Conservation (phyloP, 2,888 invertebrate species). For the Druceiella hillmani region DNA sequence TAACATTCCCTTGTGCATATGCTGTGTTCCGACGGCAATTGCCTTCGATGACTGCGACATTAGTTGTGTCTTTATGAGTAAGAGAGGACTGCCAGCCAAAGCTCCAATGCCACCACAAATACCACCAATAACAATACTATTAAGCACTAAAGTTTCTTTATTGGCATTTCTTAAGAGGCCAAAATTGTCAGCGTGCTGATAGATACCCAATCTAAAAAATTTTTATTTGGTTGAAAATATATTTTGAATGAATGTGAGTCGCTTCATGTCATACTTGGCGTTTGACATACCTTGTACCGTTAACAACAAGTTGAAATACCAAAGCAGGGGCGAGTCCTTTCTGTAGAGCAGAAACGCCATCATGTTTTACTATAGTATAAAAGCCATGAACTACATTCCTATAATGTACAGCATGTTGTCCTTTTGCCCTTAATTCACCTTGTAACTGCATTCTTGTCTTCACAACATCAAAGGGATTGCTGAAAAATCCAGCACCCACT, state of each 20-base stretch:
- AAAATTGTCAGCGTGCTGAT: slow-evolving; percentile 64
- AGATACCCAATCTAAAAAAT: slow-evolving; percentile 62
- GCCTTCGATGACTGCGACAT: slow-evolving; percentile 69
- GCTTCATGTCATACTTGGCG: background rate
- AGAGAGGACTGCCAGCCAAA: slow-evolving; percentile 79
- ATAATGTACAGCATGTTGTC: slow-evolving; percentile 56
- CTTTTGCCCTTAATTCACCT: slow-evolving; percentile 67
- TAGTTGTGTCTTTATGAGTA: slow-evolving; percentile 83
- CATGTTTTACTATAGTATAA: slow-evolving; percentile 65
- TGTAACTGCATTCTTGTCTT: slow-evolving; percentile 88
- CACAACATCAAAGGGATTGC: slow-evolving; percentile 85
- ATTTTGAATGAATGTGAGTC: background rate
- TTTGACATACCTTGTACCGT: slow-evolving; percentile 46
- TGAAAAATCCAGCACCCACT: slow-evolving; percentile 73
- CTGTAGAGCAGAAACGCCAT: slow-evolving; percentile 70
- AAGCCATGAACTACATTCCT: slow-evolving; percentile 78
- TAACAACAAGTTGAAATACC: slow-evolving; percentile 69
- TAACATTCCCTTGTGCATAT: slow-evolving; percentile 64
- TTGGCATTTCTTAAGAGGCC: slow-evolving; percentile 57
- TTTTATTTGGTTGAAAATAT: slow-evolving; percentile 1
- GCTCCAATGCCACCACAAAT: slow-evolving; percentile 74
- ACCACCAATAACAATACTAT: slow-evolving; percentile 69
- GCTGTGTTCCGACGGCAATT: slow-evolving; percentile 88
- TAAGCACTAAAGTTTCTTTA: slow-evolving; percentile 61
- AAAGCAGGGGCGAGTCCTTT: slow-evolving; percentile 78